Conservation (phyloP, 2,113 vertebrate genomes). For the Neomonachus schauinslandi region DNA sequence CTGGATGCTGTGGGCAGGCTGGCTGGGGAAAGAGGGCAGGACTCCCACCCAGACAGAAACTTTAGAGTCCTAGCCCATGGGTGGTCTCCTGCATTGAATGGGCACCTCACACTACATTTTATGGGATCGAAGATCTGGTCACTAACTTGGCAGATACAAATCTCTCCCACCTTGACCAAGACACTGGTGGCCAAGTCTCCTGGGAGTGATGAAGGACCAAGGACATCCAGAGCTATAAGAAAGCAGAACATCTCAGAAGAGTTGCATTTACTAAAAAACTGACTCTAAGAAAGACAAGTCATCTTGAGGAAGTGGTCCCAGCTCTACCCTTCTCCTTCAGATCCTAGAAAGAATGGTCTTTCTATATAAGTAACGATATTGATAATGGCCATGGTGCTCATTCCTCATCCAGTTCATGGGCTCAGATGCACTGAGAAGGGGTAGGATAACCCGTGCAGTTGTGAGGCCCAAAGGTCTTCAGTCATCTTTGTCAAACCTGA, state of each 20-base stretch:
- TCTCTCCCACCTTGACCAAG: neutral
- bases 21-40: neutral
- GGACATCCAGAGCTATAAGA: neutral
- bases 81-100: neutral
- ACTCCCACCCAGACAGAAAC: neutral
- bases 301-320: neutral
- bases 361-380: neutral
- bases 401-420: neutral
- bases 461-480: conserved; percentile 15
- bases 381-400: neutral
- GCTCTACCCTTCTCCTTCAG: neutral
- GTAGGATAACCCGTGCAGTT: neutral
- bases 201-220: neutral
- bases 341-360: neutral
- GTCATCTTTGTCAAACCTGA: neutral
- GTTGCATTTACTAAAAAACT: neutral
- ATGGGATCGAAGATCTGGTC: neutral
- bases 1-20: neutral
- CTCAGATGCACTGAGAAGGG: neutral
- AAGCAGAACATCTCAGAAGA: neutral
- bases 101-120: neutral
- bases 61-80: neutral
- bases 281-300: neutral
- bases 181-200: neutral
- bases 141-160: neutral